Percentiles rank a stretch among this genome's conserved stretches.
These are phyloP conservation scores for Phoxinus phoxinus DNA, from an alignment of 2,113 vertebrate genomes.

Conservation along the genomic window DNA sequence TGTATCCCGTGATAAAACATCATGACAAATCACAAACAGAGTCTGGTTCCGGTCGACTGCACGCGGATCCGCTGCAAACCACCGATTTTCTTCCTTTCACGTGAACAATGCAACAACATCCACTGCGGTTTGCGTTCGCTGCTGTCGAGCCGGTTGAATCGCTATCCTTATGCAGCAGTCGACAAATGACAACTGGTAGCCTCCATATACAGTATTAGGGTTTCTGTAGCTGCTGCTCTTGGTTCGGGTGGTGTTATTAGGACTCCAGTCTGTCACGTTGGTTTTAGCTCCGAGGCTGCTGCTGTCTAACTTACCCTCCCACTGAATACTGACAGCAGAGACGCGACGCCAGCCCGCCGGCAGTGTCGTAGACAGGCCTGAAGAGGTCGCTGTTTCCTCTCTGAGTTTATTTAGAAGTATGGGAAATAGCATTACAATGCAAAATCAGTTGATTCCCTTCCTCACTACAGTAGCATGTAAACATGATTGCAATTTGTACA, in stretches of 20 bases:
- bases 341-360: slow-evolving; percentile 2
- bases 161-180: not conserved
- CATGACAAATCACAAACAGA: not conserved
- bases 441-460: not conserved
- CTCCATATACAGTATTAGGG: not conserved
- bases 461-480: not conserved
- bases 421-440: not conserved
- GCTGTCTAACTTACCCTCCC: slow-evolving; percentile 33
- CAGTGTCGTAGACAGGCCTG: not conserved
- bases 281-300: slow-evolving; percentile 41
- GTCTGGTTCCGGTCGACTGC: slow-evolving; percentile 22
- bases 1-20: slow-evolving; percentile 19
- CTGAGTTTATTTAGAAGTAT: not conserved
- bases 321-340: slow-evolving; percentile 43
- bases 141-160: slow-evolving; percentile 15
- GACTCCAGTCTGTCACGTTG: slow-evolving; percentile 55
- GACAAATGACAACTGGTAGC: not conserved
- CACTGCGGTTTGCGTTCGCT: slow-evolving; percentile 27
- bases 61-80: slow-evolving; percentile 6
- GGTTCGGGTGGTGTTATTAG: slow-evolving; percentile 28
- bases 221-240: slow-evolving; percentile 2
- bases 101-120: slow-evolving; percentile 46
- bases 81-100: slow-evolving; percentile 23
- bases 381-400: slow-evolving; percentile 41
- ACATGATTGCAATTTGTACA: not conserved